Conservation (phyloP, 2,888 invertebrate genomes). For the Cordylochernes scorpioides region DNA sequence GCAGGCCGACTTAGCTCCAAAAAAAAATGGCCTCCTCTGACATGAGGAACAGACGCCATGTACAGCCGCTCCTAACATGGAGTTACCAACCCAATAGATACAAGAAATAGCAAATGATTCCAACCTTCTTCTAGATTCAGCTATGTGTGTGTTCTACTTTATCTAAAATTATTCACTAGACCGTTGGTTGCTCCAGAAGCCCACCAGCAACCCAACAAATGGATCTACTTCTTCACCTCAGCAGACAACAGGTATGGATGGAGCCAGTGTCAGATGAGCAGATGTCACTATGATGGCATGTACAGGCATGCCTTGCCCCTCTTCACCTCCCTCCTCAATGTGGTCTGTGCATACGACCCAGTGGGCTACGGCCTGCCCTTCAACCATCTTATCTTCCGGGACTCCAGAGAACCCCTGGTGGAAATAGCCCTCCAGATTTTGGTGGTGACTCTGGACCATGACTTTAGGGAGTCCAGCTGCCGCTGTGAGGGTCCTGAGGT, state of each 20-base stretch:
- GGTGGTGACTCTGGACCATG: constrained; percentile 85
- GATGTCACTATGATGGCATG: background rate
- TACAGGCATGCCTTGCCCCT: constrained; percentile 67
- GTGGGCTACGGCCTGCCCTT: constrained; percentile 89
- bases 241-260: constrained; percentile 27
- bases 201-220: constrained; percentile 27
- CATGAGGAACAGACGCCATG: no score
- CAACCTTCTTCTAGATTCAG: no score
- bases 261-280: background rate
- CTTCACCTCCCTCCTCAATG: constrained; percentile 88
- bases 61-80: no score
- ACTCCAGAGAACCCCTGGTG: constrained; percentile 73
- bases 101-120: no score
- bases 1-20: no score
- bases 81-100: no score
- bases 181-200: constrained; percentile 7
- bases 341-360: constrained; percentile 89
- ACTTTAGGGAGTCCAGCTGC: constrained; percentile 32
- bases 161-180: background rate
- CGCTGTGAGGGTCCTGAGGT: constrained; percentile 32
- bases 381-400: constrained; percentile 81
- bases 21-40: no score
- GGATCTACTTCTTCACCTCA: constrained; percentile 36
- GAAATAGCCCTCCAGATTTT: constrained; percentile 75
- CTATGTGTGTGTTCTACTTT: no score